Percentiles rank a stretch among this genome's conserved stretches.
Conservation (phyloP, 2,113 vertebrate species). For the Sphyrna mokarran region DNA sequence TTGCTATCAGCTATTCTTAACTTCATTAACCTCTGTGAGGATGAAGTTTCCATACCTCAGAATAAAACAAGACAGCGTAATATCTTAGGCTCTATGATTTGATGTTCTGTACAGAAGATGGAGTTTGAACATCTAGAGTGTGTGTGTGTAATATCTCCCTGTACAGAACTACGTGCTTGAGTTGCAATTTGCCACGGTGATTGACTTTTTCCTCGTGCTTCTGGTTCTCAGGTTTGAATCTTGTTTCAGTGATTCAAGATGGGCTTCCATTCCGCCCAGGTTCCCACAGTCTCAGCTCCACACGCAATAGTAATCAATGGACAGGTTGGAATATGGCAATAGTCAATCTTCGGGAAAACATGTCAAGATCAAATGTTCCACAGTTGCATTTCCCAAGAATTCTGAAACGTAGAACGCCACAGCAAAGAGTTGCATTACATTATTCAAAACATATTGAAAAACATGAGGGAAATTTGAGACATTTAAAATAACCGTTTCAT, state of each 20-base stretch:
- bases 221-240: conserved; percentile 3
- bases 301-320: not conserved
- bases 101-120: not conserved
- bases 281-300: not conserved
- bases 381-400: not conserved
- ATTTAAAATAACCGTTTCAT: not conserved
- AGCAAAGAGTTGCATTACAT: not conserved
- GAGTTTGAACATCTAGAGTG: not conserved
- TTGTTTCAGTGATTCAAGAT: not conserved
- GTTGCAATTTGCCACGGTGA: not conserved
- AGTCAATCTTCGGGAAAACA: not conserved
- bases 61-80: not conserved
- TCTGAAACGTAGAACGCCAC: not conserved
- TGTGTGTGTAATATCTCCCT: not conserved
- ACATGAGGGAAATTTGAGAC: not conserved
- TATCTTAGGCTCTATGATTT: not conserved
- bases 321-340: not conserved
- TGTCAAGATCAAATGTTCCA: not conserved
- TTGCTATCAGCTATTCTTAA: not conserved
- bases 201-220: not conserved
- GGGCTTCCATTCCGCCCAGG: too few relatives aligned
- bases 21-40: not conserved
- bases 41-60: not conserved
- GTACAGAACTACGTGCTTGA: not conserved
- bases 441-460: not conserved